Conservation (phyloP, 2,113 vertebrate genomes). For the Ictalurus furcatus region DNA sequence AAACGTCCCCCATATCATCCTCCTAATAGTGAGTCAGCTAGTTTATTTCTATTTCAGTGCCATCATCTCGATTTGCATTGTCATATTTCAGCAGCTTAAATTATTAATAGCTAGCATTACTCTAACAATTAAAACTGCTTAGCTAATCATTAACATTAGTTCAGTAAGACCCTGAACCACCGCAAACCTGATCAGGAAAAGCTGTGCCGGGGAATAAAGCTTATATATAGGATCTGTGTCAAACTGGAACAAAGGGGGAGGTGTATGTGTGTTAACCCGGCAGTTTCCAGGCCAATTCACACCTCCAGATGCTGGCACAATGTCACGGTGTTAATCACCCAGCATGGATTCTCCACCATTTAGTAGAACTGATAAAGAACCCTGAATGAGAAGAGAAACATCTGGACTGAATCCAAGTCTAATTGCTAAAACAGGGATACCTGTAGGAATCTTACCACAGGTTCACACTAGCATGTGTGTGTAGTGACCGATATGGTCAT, state of each 20-base stretch:
- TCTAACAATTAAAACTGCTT: background rate
- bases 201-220: background rate
- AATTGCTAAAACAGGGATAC: background rate
- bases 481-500: too few relatives aligned
- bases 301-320: slow-evolving; percentile 5
- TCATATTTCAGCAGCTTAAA: background rate
- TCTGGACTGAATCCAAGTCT: slow-evolving; percentile 16
- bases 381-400: background rate
- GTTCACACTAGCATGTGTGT: background rate
- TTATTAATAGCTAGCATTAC: background rate
- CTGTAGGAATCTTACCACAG: background rate
- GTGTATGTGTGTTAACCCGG: background rate
- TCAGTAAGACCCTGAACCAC: background rate
- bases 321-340: background rate
- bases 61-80: background rate
- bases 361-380: background rate
- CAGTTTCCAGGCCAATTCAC: slow-evolving; percentile 3
- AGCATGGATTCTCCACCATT: background rate
- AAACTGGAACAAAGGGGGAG: background rate
- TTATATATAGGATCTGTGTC: background rate
- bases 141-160: background rate
- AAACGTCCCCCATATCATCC: background rate
- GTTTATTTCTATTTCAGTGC: background rate
- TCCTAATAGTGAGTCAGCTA: background rate
- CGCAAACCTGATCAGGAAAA: background rate